Conservation (phyloP, 2,113 vertebrate species). For the Pogonocichla stellata region DNA sequence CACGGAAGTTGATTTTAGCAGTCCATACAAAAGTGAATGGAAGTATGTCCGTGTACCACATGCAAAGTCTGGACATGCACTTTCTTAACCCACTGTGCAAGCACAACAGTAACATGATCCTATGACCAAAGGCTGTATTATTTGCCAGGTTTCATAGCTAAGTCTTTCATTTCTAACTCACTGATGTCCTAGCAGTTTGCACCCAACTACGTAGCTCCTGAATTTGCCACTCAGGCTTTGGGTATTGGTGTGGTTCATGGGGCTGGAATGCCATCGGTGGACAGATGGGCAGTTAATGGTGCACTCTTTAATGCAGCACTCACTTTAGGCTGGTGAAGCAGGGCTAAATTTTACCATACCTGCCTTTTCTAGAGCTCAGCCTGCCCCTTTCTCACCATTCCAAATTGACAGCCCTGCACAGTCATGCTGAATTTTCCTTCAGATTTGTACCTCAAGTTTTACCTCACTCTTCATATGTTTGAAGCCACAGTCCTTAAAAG, state of each 20-base stretch:
- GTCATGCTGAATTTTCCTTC: not conserved
- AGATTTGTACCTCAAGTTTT: not conserved
- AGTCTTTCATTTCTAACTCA: not conserved
- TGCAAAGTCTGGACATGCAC: not conserved
- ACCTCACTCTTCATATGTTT: not conserved
- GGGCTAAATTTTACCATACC: not conserved
- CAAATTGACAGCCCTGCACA: not conserved
- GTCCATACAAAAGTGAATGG: not conserved
- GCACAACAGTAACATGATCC: not conserved
- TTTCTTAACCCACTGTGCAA: not conserved
- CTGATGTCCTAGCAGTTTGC: not conserved
- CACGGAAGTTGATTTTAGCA: not conserved
- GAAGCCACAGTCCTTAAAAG: not conserved
- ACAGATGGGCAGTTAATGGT: not conserved
- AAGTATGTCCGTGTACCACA: not conserved
- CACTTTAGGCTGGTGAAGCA: not conserved
- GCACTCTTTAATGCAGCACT: not conserved
- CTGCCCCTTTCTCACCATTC: not conserved
- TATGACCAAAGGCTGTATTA: not conserved
- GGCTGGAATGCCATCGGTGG: not conserved
- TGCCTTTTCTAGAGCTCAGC: not conserved
- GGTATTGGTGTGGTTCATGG: not conserved
- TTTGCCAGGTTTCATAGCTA: not conserved
- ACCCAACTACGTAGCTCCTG: not conserved
- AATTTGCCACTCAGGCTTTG: not conserved